These are phyloP conservation scores for Aurelia coerulea DNA, from an alignment of 30 jellyfish, hydroid and myxozoan species.

Conservation along the genomic window DNA sequence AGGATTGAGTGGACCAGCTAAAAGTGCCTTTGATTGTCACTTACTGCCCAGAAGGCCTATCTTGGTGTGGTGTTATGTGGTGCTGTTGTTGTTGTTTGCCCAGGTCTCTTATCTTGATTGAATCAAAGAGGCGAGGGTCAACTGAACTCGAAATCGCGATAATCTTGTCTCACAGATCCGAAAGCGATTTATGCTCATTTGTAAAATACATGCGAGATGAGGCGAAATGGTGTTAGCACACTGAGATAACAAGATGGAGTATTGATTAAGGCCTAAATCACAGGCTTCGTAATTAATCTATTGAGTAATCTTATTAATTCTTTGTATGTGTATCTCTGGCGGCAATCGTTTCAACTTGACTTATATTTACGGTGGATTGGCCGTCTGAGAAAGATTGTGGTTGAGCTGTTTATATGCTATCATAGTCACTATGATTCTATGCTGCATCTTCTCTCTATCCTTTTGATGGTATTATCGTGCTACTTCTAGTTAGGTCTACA, in stretches of 20 bases:
- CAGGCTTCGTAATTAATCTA: conserved; percentile 45
- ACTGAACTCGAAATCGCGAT: conserved; percentile 45
- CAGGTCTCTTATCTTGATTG: not conserved
- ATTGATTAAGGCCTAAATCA: conserved; percentile 43
- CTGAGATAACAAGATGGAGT: conserved; percentile 63
- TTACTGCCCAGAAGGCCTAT: too few species aligned
- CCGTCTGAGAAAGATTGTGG: conserved; percentile 6
- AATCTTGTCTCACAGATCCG: conserved; percentile 48
- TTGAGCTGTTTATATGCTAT: too few species aligned
- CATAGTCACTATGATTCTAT: too few species aligned
- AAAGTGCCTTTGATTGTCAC: too few species aligned
- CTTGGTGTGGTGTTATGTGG: not conserved
- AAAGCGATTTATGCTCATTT: conserved; percentile 32
- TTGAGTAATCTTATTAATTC: conserved; percentile 43
- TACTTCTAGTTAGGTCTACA: too few species aligned
- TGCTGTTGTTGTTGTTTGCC: not conserved
- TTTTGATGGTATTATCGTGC: too few species aligned
- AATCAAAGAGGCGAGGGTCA: conserved; percentile 13
- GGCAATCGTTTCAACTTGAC: conserved; percentile 55
- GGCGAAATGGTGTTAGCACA: conserved; percentile 12
- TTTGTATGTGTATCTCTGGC: conserved; percentile 42
- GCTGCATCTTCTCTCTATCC: too few species aligned
- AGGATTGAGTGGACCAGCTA: too few species aligned
- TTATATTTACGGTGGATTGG: conserved; percentile 1
- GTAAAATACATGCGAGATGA: conserved; percentile 50